Evolutionary conservation across 2,797 vertebrate genomes (phyloP), one percentile per base, ranked within the genome.

Genomic region (Lagodon rhomboides): DNA sequence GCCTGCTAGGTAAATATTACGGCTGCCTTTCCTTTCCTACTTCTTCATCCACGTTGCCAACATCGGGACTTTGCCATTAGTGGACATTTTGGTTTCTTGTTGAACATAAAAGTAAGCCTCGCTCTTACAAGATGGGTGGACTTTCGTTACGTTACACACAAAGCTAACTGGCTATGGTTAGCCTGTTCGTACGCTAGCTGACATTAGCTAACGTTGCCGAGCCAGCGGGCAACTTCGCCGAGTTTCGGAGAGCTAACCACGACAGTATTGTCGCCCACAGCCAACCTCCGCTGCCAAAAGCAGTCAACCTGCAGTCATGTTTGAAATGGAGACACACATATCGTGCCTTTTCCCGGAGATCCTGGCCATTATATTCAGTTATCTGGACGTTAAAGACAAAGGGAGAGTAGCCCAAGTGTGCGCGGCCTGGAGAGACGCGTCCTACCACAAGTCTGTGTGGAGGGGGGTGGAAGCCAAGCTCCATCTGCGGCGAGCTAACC

Each of bases 391-490:
- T 60, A 96, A 97, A 91, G 97, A 98, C 96, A 98, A 98, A 96
- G 97, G 97, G 71, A 96, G 97, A 85, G 97, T 97, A 75, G 97
- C 98, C 79, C 97, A 98, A 97, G 98, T 97, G 96, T 98, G 98
- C 95, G 91, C 95, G 89, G 97, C 98, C 92, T 98, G 98, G 98
- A 97, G 97, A 81, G 98, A 97, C 96, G 97, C 98, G 88, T 97
- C 97, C 91, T 98, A 98, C 94, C 98, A 99, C 95, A 98, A 98
- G 95, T 98, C 97, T 0, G 96, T 98, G 84, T 99, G 98, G 98
- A 96, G 98, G 93, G 97, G 97, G 93, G 97, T 98, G 80, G 98
- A 99, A 96, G 98, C 98, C 91, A 98, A 98, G 95, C 96, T 99
- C 89, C 98, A 99, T 95, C 96, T 99, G 92, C 96, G 98, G 89